Percentiles rank a stretch among this genome's conserved stretches.
Evolutionary conservation across 2,888 invertebrate species (phyloP).

Genomic region (Agrotis puta): DNA sequence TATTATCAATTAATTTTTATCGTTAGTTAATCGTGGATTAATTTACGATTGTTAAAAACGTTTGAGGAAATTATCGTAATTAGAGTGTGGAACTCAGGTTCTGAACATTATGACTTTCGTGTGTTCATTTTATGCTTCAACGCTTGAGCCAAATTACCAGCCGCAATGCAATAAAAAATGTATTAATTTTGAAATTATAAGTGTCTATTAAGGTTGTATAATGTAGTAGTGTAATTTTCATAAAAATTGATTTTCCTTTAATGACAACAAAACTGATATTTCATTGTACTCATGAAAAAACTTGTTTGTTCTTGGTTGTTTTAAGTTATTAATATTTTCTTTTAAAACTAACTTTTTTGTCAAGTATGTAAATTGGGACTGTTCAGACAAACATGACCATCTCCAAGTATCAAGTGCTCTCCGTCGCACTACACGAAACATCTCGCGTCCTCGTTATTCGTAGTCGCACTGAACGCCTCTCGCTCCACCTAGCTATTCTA

Average conservation of each 20-base stretch:
- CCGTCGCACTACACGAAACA: constrained; percentile 67
- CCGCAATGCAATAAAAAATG: not conserved
- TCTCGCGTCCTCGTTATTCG: constrained; percentile 89
- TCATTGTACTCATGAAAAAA: too few species aligned
- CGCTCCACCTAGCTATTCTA: constrained; percentile 82
- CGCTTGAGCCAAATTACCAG: constrained; percentile 17
- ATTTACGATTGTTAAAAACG: not conserved
- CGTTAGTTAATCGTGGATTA: not conserved
- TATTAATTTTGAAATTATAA: not conserved
- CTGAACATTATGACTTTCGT: constrained; percentile 19
- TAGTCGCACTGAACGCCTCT: constrained; percentile 75
- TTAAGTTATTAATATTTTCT: too few species aligned
- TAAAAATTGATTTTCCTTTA: too few species aligned
- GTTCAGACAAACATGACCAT: constrained; percentile 1
- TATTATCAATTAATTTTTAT: too few species aligned
- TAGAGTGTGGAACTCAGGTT: constrained; percentile 42
- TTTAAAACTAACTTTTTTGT: too few species aligned
- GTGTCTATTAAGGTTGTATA: not conserved
- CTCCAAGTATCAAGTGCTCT: constrained; percentile 74
- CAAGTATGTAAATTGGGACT: too few species aligned
- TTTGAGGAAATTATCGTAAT: constrained; percentile 15
- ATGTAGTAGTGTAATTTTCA: too few species aligned
- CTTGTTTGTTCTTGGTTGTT: too few species aligned
- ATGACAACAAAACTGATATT: too few species aligned
- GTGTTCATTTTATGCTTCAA: constrained; percentile 37